Conservation (phyloP, 2,797 vertebrate species). For the Thunnus albacares region DNA sequence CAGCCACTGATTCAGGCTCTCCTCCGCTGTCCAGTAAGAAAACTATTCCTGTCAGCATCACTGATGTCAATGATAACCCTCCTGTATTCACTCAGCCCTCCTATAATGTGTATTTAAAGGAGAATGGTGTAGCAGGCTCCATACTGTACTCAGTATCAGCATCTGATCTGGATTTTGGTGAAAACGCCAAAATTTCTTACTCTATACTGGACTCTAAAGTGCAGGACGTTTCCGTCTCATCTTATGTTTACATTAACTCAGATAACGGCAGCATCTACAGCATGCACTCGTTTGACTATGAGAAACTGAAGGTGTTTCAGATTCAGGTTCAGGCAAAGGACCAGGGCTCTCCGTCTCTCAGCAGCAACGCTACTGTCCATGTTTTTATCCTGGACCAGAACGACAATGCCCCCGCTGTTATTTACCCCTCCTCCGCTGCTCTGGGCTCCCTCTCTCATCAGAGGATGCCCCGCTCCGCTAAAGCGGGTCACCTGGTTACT, state of each 20-base stretch:
- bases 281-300: slow-evolving; percentile 86
- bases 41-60: slow-evolving; percentile 85
- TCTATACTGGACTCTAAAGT: slow-evolving; percentile 83
- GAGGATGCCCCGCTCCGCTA: slow-evolving; percentile 74
- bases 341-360: slow-evolving; percentile 80
- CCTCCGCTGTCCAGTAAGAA: slow-evolving; percentile 86
- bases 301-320: slow-evolving; percentile 83
- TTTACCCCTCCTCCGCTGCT: slow-evolving; percentile 81
- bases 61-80: slow-evolving; percentile 91
- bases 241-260: slow-evolving; percentile 89
- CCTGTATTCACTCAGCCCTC: slow-evolving; percentile 85
- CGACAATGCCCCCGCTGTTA: slow-evolving; percentile 84
- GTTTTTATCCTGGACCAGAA: slow-evolving; percentile 85
- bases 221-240: slow-evolving; percentile 85
- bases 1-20: slow-evolving; percentile 86
- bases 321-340: slow-evolving; percentile 81
- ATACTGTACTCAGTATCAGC: slow-evolving; percentile 89
- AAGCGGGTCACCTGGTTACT: slow-evolving; percentile 83
- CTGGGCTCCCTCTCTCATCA: slow-evolving; percentile 80
- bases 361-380: slow-evolving; percentile 79
- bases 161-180: slow-evolving; percentile 85
- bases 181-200: slow-evolving; percentile 79
- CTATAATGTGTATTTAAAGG: slow-evolving; percentile 89
- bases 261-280: slow-evolving; percentile 90
- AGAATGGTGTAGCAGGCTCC: slow-evolving; percentile 88